A percentile compares a stretch with the other conserved stretches of the same genome.
phyloP scores from a whole-genome alignment of 2,888 invertebrate genomes.

The Eucriotettix oculatus region DNA sequence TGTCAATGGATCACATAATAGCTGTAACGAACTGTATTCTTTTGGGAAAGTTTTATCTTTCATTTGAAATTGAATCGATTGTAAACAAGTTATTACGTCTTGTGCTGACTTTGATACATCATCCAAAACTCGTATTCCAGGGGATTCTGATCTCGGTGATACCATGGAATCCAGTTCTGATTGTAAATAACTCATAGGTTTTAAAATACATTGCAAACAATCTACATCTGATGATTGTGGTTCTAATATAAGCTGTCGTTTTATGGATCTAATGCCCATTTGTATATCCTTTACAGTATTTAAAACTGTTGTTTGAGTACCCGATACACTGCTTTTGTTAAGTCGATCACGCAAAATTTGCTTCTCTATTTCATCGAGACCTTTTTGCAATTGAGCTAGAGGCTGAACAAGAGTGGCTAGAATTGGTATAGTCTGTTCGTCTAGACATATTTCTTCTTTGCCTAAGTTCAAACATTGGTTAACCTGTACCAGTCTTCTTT shows the following conservation, averaged over 20 bases:
- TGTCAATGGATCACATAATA: neutral
- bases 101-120: neutral
- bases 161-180: neutral
- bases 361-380: neutral
- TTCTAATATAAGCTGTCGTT: conserved; percentile 24
- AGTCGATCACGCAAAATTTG: neutral
- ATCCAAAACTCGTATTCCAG: neutral
- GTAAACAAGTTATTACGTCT: neutral
- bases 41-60: neutral
- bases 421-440: neutral
- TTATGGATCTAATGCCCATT: conserved; percentile 27
- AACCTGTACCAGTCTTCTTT: neutral
- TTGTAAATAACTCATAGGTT: neutral
- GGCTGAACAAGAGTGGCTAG: conserved; percentile 2
- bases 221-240: conserved; percentile 10
- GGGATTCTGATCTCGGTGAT: neutral
- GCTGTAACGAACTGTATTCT: neutral
- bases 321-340: neutral
- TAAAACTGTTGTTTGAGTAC: neutral
- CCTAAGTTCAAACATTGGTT: neutral
- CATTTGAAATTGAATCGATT: neutral
- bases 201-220: neutral
- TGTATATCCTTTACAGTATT: conserved; percentile 33
- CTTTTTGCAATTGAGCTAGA: conserved; percentile 7
- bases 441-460: neutral